phyloP scores from a whole-genome alignment of 23 tunicate species.

The Trididemnum miniatum region DNA sequence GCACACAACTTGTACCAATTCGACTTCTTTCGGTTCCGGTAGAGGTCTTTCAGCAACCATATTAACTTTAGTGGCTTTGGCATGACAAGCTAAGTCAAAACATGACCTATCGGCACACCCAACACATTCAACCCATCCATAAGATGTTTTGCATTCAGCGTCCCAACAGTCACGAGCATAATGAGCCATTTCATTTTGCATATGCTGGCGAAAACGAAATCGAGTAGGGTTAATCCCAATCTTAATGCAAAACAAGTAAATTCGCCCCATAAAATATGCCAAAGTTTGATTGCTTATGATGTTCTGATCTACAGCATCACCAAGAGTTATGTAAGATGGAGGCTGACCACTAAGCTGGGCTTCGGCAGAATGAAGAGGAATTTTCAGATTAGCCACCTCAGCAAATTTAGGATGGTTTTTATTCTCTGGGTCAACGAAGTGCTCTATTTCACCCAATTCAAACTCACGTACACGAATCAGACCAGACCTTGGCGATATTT shows the following conservation, averaged over 20 bases:
- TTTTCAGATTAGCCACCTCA: conserved; percentile 60
- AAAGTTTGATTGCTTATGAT: conserved; percentile 75
- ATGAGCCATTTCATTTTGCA: conserved; percentile 99
- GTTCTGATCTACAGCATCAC: conserved; percentile 69
- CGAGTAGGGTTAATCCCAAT: conserved; percentile 82
- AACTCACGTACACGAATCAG: conserved; percentile 88
- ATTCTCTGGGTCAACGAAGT: conserved; percentile 89
- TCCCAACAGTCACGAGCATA: conserved; percentile 99
- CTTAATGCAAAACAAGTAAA: conserved; percentile 78
- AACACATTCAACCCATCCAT: conserved; percentile 98
- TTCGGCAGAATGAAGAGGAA: conserved; percentile 63
- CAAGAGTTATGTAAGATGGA: conserved; percentile 47
- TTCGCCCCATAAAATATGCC: conserved; percentile 93
- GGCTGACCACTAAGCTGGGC: conserved; percentile 86
- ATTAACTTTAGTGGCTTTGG: conserved; percentile 78
- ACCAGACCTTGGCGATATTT: conserved; percentile 96
- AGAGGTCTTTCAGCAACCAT: conserved; percentile 74
- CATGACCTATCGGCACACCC: conserved; percentile 99
- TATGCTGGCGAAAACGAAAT: conserved; percentile 94
- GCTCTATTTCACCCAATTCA: conserved; percentile 97
- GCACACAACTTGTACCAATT: conserved; percentile 44
- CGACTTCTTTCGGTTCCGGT: conserved; percentile 69
- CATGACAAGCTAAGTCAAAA: conserved; percentile 90
- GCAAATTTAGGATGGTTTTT: conserved; percentile 83
- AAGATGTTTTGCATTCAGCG: conserved; percentile 96